These are phyloP conservation scores for Onychorhynchus coronatus DNA, from an alignment of 2,113 vertebrate species.

Conservation along the genomic window DNA sequence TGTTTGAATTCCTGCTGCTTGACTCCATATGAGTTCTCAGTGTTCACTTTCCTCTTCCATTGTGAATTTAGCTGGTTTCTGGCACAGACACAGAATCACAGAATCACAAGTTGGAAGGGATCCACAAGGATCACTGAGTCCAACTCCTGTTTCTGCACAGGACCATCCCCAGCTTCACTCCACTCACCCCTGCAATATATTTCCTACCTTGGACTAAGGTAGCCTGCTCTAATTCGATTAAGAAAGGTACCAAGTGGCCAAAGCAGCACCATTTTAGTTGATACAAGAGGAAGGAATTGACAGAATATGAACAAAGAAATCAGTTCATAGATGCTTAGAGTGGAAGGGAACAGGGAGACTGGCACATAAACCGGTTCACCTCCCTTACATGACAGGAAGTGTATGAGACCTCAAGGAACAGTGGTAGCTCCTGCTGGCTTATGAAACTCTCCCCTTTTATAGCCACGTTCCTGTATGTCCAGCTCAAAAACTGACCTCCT, in stretches of 20 bases:
- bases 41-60: background rate
- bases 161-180: background rate
- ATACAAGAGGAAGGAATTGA: background rate
- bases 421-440: background rate
- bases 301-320: background rate
- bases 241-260: background rate
- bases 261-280: background rate
- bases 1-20: background rate
- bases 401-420: background rate
- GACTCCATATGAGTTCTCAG: background rate
- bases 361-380: background rate
- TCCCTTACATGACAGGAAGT: background rate
- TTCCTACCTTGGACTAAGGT: background rate
- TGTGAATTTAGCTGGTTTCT: background rate
- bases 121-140: background rate
- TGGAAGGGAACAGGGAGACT: background rate
- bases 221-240: background rate
- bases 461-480: background rate
- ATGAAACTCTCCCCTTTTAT: background rate
- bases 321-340: background rate
- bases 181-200: background rate
- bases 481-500: background rate
- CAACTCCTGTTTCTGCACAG: background rate
- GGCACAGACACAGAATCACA: background rate
- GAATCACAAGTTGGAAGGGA: background rate